Conservation (phyloP, 2,888 invertebrate species). For the Rhorus exstirpatorius region DNA sequence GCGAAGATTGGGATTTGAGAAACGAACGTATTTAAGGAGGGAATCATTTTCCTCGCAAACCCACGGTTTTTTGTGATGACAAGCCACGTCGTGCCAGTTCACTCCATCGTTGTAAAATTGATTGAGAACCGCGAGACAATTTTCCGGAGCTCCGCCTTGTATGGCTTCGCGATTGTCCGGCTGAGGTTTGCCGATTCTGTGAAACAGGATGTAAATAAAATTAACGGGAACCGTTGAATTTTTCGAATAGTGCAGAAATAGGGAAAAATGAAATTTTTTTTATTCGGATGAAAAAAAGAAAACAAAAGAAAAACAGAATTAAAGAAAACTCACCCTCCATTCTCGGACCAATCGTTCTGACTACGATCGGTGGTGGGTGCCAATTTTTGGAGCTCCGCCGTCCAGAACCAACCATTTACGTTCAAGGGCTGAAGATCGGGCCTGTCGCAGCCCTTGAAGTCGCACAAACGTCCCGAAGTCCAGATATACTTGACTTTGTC, state of each 20-base stretch:
- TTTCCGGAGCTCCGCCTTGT: constrained; percentile 94
- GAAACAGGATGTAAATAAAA: constrained; percentile 63
- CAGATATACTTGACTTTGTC: constrained; percentile 94
- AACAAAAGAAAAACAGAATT: not conserved
- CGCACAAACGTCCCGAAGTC: constrained; percentile 96
- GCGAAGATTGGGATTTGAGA: constrained; percentile 92
- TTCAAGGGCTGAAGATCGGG: constrained; percentile 93
- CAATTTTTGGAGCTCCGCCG: constrained; percentile 94
- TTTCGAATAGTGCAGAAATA: not conserved
- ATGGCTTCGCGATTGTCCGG: constrained; percentile 95
- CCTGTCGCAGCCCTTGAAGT: constrained; percentile 96
- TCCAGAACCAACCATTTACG: constrained; percentile 97
- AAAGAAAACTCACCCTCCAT: constrained; percentile 88
- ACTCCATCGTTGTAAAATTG: constrained; percentile 97
- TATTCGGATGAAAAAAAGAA: not conserved
- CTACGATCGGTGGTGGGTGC: constrained; percentile 93
- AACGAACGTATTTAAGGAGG: constrained; percentile 94
- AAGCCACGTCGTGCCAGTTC: constrained; percentile 96
- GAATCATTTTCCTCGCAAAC: constrained; percentile 96
- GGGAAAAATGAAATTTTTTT: not conserved
- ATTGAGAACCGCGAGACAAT: constrained; percentile 94
- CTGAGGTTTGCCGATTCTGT: constrained; percentile 92
- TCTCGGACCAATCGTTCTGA: constrained; percentile 96
- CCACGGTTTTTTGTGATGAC: constrained; percentile 95
- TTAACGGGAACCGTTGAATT: not conserved